These are phyloP conservation scores for Eueremaeus valkanovi DNA, from an alignment of 2,888 invertebrate genomes.

Conservation along the genomic window DNA sequence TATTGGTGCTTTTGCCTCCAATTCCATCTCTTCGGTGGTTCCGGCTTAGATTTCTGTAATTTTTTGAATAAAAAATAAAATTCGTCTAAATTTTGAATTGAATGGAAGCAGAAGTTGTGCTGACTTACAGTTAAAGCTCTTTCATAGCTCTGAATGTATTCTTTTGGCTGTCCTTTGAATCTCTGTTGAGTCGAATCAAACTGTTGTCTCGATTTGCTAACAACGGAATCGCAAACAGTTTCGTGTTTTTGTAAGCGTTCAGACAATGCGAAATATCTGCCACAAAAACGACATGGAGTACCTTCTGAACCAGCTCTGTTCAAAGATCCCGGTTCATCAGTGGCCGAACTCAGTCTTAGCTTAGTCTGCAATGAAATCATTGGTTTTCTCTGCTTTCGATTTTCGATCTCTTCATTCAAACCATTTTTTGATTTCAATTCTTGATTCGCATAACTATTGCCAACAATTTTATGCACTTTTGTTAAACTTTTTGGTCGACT, in stretches of 20 bases:
- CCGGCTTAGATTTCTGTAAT: too few species aligned
- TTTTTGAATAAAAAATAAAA: neutral
- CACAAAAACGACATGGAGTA: slow-evolving; percentile 1
- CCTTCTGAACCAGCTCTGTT: neutral
- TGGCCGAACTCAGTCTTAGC: neutral
- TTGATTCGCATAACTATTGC: neutral
- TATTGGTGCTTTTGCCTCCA: slow-evolving; percentile 26
- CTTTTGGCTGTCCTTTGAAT: slow-evolving; percentile 32
- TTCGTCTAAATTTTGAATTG: neutral
- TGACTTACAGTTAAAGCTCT: neutral
- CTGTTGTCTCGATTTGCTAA: neutral
- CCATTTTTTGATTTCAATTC: neutral
- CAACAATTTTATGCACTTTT: neutral
- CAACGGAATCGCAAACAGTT: neutral
- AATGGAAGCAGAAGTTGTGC: too few species aligned
- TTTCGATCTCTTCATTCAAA: neutral
- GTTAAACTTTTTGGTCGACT: neutral
- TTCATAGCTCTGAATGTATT: neutral
- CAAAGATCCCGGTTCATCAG: neutral
- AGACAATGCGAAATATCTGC: neutral
- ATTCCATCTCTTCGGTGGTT: slow-evolving; percentile 8
- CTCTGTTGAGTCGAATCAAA: slow-evolving; percentile 13
- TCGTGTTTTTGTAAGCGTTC: slow-evolving; percentile 19
- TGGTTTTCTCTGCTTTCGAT: neutral
- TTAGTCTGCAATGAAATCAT: neutral